Evolutionary conservation across 2,797 vertebrate genomes (phyloP).

Genomic region (Thamnophis elegans): DNA sequence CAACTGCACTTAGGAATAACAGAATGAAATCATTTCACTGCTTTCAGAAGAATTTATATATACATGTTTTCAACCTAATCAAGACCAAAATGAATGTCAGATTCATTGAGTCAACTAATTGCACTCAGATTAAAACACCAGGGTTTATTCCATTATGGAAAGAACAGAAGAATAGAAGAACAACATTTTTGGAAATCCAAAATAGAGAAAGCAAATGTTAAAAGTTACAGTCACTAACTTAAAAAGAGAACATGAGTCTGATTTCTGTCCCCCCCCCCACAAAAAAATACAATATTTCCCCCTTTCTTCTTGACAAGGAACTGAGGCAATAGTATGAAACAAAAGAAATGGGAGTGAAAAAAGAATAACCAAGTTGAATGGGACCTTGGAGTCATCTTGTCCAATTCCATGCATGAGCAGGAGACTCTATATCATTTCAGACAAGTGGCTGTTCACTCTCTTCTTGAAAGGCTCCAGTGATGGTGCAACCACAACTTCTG

Average conservation of each 20-base stretch:
- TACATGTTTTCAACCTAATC: not conserved
- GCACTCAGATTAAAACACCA: not conserved
- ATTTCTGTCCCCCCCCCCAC: not conserved
- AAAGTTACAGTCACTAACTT: too few species aligned
- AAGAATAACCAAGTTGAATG: too few species aligned
- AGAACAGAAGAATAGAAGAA: not conserved
- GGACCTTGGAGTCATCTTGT: too few species aligned
- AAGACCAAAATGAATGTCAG: conserved; percentile 1
- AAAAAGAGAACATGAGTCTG: not conserved
- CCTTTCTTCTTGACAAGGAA: not conserved
- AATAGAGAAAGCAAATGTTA: not conserved
- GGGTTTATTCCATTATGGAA: not conserved
- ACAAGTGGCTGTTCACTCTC: too few species aligned
- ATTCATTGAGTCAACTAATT: not conserved
- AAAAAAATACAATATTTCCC: not conserved
- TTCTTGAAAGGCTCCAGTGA: too few species aligned
- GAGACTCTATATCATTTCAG: too few species aligned
- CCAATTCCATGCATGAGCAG: too few species aligned
- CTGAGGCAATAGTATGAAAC: too few species aligned
- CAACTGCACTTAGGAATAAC: not conserved
- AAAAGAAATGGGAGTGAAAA: not conserved
- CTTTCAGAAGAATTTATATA: not conserved
- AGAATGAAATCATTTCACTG: not conserved
- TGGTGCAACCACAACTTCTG: too few species aligned
- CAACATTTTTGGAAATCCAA: not conserved